Conservation (phyloP, 2,888 invertebrate species). For the Glyphotaelius pellucidus region DNA sequence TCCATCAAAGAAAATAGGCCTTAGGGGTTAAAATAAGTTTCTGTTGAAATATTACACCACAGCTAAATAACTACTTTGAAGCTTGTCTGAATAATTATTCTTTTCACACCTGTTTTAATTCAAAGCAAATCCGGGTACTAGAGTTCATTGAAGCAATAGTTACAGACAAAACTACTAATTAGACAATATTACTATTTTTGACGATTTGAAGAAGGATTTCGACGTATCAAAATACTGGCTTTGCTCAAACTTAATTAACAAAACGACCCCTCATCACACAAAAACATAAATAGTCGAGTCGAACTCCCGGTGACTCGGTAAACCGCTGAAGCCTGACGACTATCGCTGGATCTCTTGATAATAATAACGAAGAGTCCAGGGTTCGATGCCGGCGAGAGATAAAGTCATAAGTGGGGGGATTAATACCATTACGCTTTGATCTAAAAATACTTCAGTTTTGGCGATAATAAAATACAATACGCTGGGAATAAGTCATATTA, state of each 20-base stretch:
- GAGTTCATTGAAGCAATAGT: no score
- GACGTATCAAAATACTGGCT: not conserved
- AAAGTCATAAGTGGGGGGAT: conserved; percentile 19
- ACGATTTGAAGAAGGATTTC: no score
- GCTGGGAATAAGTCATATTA: not conserved
- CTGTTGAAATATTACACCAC: no score
- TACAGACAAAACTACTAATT: no score
- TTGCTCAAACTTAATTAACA: not conserved
- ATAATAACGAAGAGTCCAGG: conserved; percentile 32
- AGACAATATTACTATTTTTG: no score
- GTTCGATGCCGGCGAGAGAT: conserved; percentile 40
- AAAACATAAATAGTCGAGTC: conserved; percentile 38
- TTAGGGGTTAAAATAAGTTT: no score
- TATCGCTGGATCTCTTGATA: conserved; percentile 36
- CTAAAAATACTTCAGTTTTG: not conserved
- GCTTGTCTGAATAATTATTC: no score
- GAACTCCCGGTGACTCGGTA: conserved; percentile 33
- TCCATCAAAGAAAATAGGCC: no score
- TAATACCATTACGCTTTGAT: not conserved
- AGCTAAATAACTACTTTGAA: no score
- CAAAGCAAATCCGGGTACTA: no score
- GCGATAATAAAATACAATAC: not conserved
- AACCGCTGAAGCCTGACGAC: conserved; percentile 32
- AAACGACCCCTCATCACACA: conserved; percentile 18
- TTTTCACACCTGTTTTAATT: no score